Percentiles rank a stretch among this genome's conserved stretches.
These are phyloP conservation scores for Hydrotaea cyrtoneurina DNA, from an alignment of 2,888 invertebrate species.

Conservation along the genomic window DNA sequence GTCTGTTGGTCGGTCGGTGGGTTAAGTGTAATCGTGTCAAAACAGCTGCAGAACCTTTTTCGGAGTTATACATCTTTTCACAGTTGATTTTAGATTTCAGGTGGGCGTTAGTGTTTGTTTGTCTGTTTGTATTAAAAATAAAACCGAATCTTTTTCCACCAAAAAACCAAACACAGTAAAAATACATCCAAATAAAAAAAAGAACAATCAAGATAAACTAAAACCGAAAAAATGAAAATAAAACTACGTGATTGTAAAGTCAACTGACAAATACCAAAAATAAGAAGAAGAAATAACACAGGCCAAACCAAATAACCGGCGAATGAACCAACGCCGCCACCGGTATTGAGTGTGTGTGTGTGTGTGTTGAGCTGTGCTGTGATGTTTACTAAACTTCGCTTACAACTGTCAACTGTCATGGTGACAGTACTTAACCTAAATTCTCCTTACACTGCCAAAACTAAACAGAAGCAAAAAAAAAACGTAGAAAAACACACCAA, in stretches of 20 bases:
- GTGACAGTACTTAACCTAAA: constrained; percentile 67
- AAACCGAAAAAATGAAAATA: constrained; percentile 22
- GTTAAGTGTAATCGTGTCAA: constrained; percentile 60
- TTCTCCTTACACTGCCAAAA: constrained; percentile 41
- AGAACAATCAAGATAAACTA: constrained; percentile 56
- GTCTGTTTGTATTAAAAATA: constrained; percentile 38
- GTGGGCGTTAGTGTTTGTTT: constrained; percentile 58
- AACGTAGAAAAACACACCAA: constrained; percentile 1
- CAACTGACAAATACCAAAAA: constrained; percentile 37
- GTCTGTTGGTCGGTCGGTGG: neutral
- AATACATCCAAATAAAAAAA: constrained; percentile 20
- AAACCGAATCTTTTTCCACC: constrained; percentile 27
- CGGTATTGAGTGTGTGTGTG: neutral
- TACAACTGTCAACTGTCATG: constrained; percentile 67
- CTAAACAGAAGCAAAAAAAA: constrained; percentile 1
- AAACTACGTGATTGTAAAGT: constrained; percentile 66
- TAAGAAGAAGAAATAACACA: constrained; percentile 10
- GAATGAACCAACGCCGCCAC: neutral
- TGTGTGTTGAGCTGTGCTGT: constrained; percentile 21
- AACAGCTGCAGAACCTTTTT: constrained; percentile 63
- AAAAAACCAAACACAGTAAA: constrained; percentile 7
- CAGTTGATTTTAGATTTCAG: constrained; percentile 44
- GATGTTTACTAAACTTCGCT: constrained; percentile 59
- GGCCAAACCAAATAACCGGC: constrained; percentile 11
- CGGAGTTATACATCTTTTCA: constrained; percentile 50